Evolutionary conservation across 1,140 invertebrate genomes (phyloP).

Genomic region (Apis dorsata): DNA sequence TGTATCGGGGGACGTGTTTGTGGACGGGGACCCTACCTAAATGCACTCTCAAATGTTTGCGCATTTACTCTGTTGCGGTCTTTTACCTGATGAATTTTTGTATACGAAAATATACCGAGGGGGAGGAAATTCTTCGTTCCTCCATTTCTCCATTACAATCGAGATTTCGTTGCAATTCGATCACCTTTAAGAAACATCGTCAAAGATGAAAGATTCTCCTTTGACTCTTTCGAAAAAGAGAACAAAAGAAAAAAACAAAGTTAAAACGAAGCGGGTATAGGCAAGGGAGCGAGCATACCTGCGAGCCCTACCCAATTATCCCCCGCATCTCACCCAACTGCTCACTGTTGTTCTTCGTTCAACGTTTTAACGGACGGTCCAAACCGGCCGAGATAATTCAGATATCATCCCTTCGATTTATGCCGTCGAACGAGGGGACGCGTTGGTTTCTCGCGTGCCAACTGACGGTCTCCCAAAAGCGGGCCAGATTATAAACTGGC

Average conservation of each 20-base stretch:
- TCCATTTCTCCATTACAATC: neutral
- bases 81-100: constrained; percentile 59
- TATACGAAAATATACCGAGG: constrained; percentile 56
- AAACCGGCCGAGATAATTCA: constrained; percentile 69
- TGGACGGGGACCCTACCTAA: constrained; percentile 46
- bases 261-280: constrained; percentile 42
- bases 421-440: constrained; percentile 53
- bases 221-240: neutral
- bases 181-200: neutral
- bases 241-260: neutral
- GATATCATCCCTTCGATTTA: constrained; percentile 70
- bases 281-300: constrained; percentile 62
- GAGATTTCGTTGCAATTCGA: neutral
- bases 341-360: constrained; percentile 9
- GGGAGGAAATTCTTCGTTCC: neutral
- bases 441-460: constrained; percentile 69
- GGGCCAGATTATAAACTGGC: constrained; percentile 64
- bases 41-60: constrained; percentile 57
- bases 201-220: too few relatives aligned
- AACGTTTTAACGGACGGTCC: constrained; percentile 53
- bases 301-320: constrained; percentile 69
- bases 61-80: constrained; percentile 45
- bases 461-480: constrained; percentile 68
- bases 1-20: constrained; percentile 24
- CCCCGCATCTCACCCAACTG: neutral